Conservation (phyloP, 2,113 vertebrate species). For the Coregonus clupeaformis region DNA sequence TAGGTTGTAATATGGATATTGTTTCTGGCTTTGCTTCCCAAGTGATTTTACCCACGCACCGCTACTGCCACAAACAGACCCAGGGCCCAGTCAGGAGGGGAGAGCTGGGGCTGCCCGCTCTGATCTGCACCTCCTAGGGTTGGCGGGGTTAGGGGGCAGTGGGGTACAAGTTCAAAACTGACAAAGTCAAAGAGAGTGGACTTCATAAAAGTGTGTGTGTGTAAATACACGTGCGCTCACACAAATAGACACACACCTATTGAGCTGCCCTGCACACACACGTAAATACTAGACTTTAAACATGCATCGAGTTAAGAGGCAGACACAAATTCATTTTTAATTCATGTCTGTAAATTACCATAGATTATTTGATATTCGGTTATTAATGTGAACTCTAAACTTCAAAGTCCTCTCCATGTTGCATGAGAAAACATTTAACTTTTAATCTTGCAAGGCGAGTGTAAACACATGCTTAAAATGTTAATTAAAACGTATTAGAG, state of each 20-base stretch:
- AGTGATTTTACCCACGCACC: no score
- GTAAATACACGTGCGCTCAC: background rate
- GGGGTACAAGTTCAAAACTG: slow-evolving; percentile 33
- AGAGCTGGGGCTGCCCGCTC: slow-evolving; percentile 44
- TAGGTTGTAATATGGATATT: no score
- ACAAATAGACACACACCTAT: background rate
- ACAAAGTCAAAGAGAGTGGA: slow-evolving; percentile 21
- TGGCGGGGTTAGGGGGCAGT: slow-evolving; percentile 33
- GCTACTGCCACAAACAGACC: no score
- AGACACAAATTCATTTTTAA: slow-evolving; percentile 23
- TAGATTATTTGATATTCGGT: slow-evolving; percentile 30
- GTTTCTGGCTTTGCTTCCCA: no score
- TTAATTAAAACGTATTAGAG: background rate
- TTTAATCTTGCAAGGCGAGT: background rate
- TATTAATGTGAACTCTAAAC: slow-evolving; percentile 32
- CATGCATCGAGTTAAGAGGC: background rate
- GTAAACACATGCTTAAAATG: slow-evolving; percentile 8
- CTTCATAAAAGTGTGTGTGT: background rate
- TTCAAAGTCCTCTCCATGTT: slow-evolving; percentile 22
- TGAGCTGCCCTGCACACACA: background rate
- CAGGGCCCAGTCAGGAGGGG: slow-evolving; percentile 14
- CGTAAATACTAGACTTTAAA: background rate
- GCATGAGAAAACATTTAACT: slow-evolving; percentile 23
- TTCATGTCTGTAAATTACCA: slow-evolving; percentile 37
- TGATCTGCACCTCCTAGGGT: slow-evolving; percentile 51